These are phyloP conservation scores for Parauchenoglanis punctatus DNA, from an alignment of 2,797 vertebrate genomes.

Conservation along the genomic window DNA sequence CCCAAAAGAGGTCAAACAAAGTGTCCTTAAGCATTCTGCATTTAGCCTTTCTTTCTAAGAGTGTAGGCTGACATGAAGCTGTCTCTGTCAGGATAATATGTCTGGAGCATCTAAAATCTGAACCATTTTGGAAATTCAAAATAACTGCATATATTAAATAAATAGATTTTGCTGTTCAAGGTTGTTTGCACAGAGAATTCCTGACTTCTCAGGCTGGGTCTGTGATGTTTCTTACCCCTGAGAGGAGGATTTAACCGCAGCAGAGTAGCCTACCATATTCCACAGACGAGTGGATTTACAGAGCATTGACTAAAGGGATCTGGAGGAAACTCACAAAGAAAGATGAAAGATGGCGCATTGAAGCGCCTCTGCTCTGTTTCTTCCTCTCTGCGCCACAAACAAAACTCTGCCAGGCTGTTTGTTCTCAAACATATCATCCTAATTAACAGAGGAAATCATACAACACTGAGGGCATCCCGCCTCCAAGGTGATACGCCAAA, in stretches of 20 bases:
- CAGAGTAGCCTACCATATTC: constrained; percentile 23
- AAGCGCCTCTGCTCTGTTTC: constrained; percentile 50
- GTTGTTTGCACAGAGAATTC: constrained; percentile 16
- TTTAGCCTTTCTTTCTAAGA: neutral
- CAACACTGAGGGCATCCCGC: constrained; percentile 48
- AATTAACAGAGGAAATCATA: constrained; percentile 62
- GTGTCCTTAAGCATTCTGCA: neutral
- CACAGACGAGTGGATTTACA: constrained; percentile 36
- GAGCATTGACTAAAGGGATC: constrained; percentile 45
- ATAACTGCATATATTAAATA: constrained; percentile 20
- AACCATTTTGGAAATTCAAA: constrained; percentile 5
- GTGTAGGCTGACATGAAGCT: neutral
- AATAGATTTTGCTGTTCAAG: neutral
- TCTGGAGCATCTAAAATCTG: neutral
- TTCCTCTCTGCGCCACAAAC: constrained; percentile 51
- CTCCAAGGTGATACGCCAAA: constrained; percentile 59
- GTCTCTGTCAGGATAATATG: neutral
- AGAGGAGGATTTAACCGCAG: constrained; percentile 13
- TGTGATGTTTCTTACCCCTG: constrained; percentile 1
- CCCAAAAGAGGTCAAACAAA: neutral
- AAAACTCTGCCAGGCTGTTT: constrained; percentile 53
- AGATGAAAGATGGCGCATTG: constrained; percentile 69
- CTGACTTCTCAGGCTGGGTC: neutral
- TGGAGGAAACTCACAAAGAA: constrained; percentile 68
- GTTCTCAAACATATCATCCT: constrained; percentile 49